phyloP scores from a whole-genome alignment of 2,888 invertebrate species.

The Adelphocoris suturalis region DNA sequence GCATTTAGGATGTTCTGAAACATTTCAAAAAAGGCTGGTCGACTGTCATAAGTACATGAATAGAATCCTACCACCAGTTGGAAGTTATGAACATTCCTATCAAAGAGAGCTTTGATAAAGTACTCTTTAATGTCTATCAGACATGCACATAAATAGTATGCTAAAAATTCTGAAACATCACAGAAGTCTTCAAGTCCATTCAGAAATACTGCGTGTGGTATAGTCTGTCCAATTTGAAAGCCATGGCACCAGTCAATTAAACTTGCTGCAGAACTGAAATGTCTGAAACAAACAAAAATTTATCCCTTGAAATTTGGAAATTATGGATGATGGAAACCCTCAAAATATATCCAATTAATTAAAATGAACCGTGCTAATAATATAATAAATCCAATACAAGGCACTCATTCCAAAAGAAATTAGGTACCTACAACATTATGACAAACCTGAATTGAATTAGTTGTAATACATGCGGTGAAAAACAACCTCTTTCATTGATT shows the following conservation, averaged over 20 bases:
- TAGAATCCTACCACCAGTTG: conserved; percentile 10
- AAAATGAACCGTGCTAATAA: not conserved
- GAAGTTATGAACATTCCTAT: not conserved
- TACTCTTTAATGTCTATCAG: not conserved
- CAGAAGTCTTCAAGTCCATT: conserved; percentile 41
- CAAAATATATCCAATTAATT: not conserved
- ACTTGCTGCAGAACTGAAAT: not conserved
- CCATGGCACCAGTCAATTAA: conserved; percentile 22
- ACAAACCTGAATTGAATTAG: conserved; percentile 34
- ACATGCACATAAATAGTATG: conserved; percentile 11
- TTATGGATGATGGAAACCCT: not conserved
- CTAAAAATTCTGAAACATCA: not conserved
- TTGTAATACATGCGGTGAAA: not conserved
- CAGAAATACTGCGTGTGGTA: conserved; percentile 8
- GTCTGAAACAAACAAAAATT: not conserved
- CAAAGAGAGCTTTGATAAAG: not conserved
- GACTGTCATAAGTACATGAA: not conserved
- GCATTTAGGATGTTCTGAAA: not conserved
- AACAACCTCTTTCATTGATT: not conserved
- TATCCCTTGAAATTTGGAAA: not conserved
- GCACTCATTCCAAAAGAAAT: not conserved
- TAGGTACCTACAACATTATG: too few relatives aligned
- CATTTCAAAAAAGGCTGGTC: conserved; percentile 16
- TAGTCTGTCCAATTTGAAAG: not conserved
- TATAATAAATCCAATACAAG: not conserved